These are phyloP conservation scores for Beroe ovata DNA, from an alignment of 37 sponge, comb jelly and placozoan species.

Conservation along the genomic window DNA sequence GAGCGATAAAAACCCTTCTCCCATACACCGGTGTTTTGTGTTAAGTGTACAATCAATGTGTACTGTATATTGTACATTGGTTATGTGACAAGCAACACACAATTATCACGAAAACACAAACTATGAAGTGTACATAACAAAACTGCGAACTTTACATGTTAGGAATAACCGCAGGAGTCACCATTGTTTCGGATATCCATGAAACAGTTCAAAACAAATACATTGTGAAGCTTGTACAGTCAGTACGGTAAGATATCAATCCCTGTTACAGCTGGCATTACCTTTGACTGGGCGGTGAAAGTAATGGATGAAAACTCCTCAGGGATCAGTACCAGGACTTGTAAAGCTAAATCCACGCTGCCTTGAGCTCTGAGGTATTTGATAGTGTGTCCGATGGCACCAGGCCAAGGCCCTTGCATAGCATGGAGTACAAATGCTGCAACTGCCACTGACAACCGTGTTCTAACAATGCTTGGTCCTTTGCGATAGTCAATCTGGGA, in stretches of 20 bases:
- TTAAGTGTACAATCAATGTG: neutral
- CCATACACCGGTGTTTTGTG: too few species aligned
- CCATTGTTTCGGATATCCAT: too few species aligned
- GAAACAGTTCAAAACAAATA: too few species aligned
- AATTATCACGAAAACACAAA: too few species aligned
- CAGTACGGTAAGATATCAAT: too few species aligned
- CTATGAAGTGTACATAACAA: too few species aligned
- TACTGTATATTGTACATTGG: neutral
- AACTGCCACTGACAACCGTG: conserved; percentile 25
- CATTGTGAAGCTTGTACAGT: too few species aligned
- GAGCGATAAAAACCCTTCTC: too few species aligned
- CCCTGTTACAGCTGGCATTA: too few species aligned
- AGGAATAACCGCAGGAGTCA: too few species aligned
- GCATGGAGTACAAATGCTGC: conserved; percentile 56
- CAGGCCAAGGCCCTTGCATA: conserved; percentile 60
- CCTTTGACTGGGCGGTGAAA: conserved; percentile 60
- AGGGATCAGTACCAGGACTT: conserved; percentile 32
- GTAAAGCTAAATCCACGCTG: neutral
- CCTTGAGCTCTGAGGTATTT: neutral
- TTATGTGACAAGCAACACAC: too few species aligned
- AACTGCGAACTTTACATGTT: too few species aligned
- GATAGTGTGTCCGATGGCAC: conserved; percentile 37
- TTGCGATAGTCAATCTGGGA: conserved; percentile 45
- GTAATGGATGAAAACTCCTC: conserved; percentile 59
- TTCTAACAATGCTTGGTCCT: conserved; percentile 43